Evolutionary conservation across 2,113 vertebrate genomes (phyloP).

Genomic region (Caranx melampygus): DNA sequence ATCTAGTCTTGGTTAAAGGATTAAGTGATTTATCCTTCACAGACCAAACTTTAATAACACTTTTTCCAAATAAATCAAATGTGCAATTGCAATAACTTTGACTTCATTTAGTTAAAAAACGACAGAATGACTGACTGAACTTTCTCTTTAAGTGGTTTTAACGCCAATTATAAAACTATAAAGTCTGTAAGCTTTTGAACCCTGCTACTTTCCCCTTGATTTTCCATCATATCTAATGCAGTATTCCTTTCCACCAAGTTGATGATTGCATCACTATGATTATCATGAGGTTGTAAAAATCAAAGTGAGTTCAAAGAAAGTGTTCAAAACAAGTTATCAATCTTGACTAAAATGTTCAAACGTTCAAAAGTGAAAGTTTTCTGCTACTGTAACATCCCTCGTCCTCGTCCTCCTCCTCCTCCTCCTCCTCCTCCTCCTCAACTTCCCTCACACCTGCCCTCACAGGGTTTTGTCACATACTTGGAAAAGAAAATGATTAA

Average conservation of each 20-base stretch:
- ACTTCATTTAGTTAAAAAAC: constrained; percentile 19
- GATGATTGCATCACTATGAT: constrained; percentile 10
- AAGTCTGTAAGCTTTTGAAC: constrained; percentile 39
- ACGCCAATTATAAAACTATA: constrained; percentile 41
- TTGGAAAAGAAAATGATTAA: constrained; percentile 32
- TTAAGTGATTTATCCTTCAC: constrained; percentile 36
- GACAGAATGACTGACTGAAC: background rate
- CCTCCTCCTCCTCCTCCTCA: background rate
- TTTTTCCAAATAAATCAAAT: constrained; percentile 38
- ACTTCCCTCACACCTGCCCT: background rate
- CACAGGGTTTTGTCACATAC: constrained; percentile 18
- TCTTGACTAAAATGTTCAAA: constrained; percentile 6
- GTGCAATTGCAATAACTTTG: background rate
- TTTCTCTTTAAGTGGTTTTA: constrained; percentile 32
- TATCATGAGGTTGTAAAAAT: constrained; percentile 8
- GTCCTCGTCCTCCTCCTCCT: background rate
- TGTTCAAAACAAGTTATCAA: background rate
- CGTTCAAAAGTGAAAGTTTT: constrained; percentile 7
- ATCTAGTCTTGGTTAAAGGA: constrained; percentile 31
- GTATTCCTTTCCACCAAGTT: constrained; percentile 8
- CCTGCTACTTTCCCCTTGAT: constrained; percentile 23
- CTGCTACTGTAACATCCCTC: background rate
- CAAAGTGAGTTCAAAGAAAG: constrained; percentile 21
- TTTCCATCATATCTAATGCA: constrained; percentile 19
- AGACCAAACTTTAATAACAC: constrained; percentile 40